These are phyloP conservation scores for Etheostoma perlongum DNA, from an alignment of 2,797 vertebrate genomes.

Conservation along the genomic window DNA sequence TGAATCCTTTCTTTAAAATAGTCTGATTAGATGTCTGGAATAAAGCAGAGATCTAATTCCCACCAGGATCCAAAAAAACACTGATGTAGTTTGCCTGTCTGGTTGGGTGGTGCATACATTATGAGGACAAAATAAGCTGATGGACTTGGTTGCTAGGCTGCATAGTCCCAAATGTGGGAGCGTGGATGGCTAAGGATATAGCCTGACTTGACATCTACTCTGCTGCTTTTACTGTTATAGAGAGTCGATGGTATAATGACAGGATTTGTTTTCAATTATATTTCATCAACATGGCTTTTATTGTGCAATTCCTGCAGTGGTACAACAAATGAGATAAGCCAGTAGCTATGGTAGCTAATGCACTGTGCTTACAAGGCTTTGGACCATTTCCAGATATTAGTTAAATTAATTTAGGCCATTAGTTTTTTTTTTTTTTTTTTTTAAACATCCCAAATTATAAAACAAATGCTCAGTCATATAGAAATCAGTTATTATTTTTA, in stretches of 20 bases:
- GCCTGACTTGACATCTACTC: slow-evolving; percentile 27
- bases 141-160: slow-evolving; percentile 62
- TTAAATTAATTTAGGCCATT: background rate
- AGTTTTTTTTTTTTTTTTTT: background rate
- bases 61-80: background rate
- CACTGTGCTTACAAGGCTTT: background rate
- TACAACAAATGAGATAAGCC: background rate
- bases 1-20: background rate
- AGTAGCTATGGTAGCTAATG: background rate
- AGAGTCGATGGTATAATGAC: background rate
- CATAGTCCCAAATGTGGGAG: slow-evolving; percentile 44
- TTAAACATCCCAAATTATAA: background rate
- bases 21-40: background rate
- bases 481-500: slow-evolving; percentile 3
- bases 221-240: slow-evolving; percentile 19
- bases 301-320: background rate
- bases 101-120: slow-evolving; percentile 35
- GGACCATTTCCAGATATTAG: background rate
- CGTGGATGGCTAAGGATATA: slow-evolving; percentile 33
- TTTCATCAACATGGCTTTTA: slow-evolving; percentile 5
- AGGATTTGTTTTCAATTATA: background rate
- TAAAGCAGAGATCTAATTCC: background rate
- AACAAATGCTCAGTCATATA: background rate
- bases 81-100: slow-evolving; percentile 16
- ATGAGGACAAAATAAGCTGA: slow-evolving; percentile 40